Conservation (phyloP, 2,888 invertebrate genomes). For the Xylophagus ater region DNA sequence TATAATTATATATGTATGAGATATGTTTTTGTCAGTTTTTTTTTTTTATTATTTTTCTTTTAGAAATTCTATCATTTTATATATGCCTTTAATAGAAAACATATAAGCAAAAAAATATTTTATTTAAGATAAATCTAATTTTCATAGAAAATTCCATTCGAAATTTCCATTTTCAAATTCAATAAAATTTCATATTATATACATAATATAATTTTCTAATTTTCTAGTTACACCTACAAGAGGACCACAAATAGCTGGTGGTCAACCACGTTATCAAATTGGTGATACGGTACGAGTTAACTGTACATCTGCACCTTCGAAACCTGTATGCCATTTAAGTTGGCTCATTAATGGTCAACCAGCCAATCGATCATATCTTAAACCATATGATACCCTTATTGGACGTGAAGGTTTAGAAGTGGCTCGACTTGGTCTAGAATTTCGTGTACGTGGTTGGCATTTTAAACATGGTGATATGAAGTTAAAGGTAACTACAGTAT, state of each 20-base stretch:
- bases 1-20: too few relatives aligned
- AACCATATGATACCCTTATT: slow-evolving; percentile 43
- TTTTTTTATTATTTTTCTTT: too few relatives aligned
- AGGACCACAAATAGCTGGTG: slow-evolving; percentile 72
- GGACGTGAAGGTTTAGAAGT: slow-evolving; percentile 59
- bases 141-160: too few relatives aligned
- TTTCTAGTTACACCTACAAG: slow-evolving; percentile 64
- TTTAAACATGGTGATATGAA: slow-evolving; percentile 78
- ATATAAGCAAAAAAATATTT: too few relatives aligned
- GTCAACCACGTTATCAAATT: slow-evolving; percentile 68
- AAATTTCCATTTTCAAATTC: too few relatives aligned
- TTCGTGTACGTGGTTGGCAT: slow-evolving; percentile 68
- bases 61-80: too few relatives aligned
- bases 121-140: too few relatives aligned
- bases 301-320: slow-evolving; percentile 72
- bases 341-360: slow-evolving; percentile 84
- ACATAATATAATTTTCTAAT: too few relatives aligned
- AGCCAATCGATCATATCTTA: slow-evolving; percentile 45
- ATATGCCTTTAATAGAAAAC: too few relatives aligned
- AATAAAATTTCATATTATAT: too few relatives aligned
- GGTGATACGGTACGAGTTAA: slow-evolving; percentile 73
- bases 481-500: slow-evolving; percentile 49
- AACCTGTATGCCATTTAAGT: slow-evolving; percentile 69
- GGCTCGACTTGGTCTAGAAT: slow-evolving; percentile 65
- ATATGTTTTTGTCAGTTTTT: too few relatives aligned